Percentiles rank a stretch among this genome's conserved stretches.
Conservation (phyloP, 92 coral and sea anemone species). For the Zoanthus sansibaricus region DNA sequence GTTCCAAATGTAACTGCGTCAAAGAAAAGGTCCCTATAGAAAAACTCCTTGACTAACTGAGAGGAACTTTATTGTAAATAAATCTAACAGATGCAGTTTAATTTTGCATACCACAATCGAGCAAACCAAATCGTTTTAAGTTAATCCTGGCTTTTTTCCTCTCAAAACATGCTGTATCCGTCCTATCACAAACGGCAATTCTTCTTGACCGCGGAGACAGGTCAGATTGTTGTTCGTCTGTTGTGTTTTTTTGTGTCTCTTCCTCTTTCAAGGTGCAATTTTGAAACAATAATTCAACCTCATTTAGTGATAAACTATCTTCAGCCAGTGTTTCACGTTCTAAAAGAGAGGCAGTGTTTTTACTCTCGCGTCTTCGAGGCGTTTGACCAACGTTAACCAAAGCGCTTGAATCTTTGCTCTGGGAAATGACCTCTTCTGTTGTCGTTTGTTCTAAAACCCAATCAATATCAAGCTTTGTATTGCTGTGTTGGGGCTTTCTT, state of each 20-base stretch:
- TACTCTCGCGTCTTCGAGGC: background rate
- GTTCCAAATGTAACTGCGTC: no score
- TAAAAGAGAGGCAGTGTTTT: background rate
- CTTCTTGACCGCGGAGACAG: background rate
- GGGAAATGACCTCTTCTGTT: background rate
- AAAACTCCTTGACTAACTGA: no score
- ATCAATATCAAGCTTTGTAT: background rate
- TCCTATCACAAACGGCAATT: background rate
- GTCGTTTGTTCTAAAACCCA: background rate
- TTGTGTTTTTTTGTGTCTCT: background rate
- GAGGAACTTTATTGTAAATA: no score
- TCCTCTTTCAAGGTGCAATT: background rate
- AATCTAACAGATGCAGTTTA: no score
- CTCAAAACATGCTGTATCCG: background rate
- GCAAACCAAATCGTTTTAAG: background rate
- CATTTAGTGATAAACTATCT: background rate
- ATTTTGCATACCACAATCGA: background rate
- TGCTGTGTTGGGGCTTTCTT: background rate
- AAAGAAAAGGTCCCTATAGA: no score
- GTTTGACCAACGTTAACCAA: background rate
- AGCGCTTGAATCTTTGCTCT: background rate
- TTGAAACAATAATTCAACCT: background rate
- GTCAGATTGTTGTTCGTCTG: no score
- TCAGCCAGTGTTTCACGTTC: background rate
- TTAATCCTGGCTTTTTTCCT: background rate